Conservation (phyloP, 2,113 vertebrate species). For the Paraplagusia blochii region DNA sequence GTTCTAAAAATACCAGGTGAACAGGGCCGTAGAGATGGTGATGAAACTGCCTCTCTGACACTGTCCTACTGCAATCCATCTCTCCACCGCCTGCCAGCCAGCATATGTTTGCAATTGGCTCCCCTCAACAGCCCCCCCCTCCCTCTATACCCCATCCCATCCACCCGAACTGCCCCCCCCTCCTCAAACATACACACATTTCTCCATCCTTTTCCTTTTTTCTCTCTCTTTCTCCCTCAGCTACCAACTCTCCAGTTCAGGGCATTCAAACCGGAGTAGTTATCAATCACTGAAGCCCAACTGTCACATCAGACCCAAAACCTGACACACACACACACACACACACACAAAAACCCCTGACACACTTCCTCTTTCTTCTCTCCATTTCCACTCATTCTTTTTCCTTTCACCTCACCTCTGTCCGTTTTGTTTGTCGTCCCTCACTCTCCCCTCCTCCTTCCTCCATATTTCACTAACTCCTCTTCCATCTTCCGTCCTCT, state of each 20-base stretch:
- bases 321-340: slow-evolving; percentile 76
- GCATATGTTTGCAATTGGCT: slow-evolving; percentile 99
- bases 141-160: slow-evolving; percentile 39
- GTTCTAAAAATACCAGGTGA: slow-evolving; percentile 99
- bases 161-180: slow-evolving; percentile 53
- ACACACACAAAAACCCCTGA: slow-evolving; percentile 71
- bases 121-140: slow-evolving; percentile 71
- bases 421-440: slow-evolving; percentile 33
- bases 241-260: slow-evolving; percentile 89
- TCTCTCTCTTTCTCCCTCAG: slow-evolving; percentile 81
- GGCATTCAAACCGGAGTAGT: slow-evolving; percentile 91
- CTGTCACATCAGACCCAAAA: slow-evolving; percentile 87
- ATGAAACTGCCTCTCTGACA: slow-evolving; percentile 96
- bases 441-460: slow-evolving; percentile 8
- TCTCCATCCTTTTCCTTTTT: slow-evolving; percentile 30
- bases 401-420: slow-evolving; percentile 21
- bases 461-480: slow-evolving; percentile 3
- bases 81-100: slow-evolving; percentile 95
- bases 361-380: slow-evolving; percentile 16
- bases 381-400: slow-evolving; percentile 12
- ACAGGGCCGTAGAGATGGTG: slow-evolving; percentile 94
- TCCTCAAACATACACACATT: slow-evolving; percentile 18
- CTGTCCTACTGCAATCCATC: slow-evolving; percentile 96
- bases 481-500: slow-evolving; percentile 42
- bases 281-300: slow-evolving; percentile 93